Base-by-base conservation (phyloP, 2,797 vertebrate genomes). In the Enteromius thamalakanensis region DNA sequence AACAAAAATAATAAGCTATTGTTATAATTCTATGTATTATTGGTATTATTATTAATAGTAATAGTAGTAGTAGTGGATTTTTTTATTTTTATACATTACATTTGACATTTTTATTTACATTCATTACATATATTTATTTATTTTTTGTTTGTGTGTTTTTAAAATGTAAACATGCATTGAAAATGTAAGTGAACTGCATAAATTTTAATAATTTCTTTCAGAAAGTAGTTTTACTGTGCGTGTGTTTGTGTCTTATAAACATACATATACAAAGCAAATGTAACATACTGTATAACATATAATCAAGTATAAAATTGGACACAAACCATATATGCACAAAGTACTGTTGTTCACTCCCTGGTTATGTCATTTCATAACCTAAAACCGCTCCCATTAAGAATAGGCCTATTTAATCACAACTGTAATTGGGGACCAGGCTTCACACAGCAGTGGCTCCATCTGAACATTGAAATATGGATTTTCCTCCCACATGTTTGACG, bases 381-480 rank as follows among this genome's bases (percentile, higher is more conserved):
- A 81, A 80, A 58, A 29, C 37, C 3, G 53, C 10, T 80, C 19
- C 4, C 49, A 17, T 70, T 26, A 42, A 58, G 17, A 60, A 32
- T 1, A 65, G 60, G 42, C 19, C 23, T 51, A 72, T 17, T 72
- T 72, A 78, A 37, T 68, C 42, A 37, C 6, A 8, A 42, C 3
- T 11, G 14, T 17, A 60, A 34, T 29, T n/a, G 37, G 10, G 26
- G 74, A 71, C 21, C 40, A 71, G 69, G 26, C 23, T 47, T 64
- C n/a, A 19, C 60, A 79, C 55, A 74, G 55, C 79, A 34, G 37
- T 37, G 29, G 29, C 42, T 81, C 26, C 6, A 23, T 81, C 40
- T 72, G 55, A 81, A 74, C 9, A 32, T 42, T 74, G 21, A 62
- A 26, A 74, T 72, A 74, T 81, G 79, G 69, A 72, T 81, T 65